Evolutionary conservation across 2,888 invertebrate genomes (phyloP).

Genomic region (Epinotia bilunana): DNA sequence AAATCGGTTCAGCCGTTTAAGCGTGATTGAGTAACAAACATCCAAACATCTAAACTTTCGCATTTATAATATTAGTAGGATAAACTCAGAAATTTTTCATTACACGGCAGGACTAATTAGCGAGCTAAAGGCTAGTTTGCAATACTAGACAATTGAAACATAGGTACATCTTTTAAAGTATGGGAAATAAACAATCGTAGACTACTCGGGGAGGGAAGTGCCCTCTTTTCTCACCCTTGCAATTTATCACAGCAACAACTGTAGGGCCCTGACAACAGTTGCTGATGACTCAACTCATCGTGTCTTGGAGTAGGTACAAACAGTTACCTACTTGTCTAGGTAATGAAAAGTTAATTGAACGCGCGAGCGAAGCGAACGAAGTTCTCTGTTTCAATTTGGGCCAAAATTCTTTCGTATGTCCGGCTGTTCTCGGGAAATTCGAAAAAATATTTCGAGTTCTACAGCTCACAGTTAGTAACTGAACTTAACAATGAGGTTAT

Average conservation of each 20-base stretch:
- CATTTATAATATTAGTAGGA: too few relatives aligned
- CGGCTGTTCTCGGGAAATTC: too few relatives aligned
- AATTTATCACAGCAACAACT: constrained; percentile 19
- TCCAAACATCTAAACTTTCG: too few relatives aligned
- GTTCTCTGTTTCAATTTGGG: too few relatives aligned
- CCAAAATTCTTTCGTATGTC: too few relatives aligned
- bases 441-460: too few relatives aligned
- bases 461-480: too few relatives aligned
- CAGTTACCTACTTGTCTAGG: neutral
- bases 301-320: constrained; percentile 9
- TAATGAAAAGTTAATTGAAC: neutral
- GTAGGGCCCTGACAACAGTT: constrained; percentile 10
- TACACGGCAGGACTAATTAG: neutral
- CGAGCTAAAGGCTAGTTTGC: neutral
- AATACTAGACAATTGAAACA: neutral
- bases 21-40: too few relatives aligned
- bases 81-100: neutral
- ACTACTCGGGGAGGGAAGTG: constrained; percentile 23
- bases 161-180: constrained; percentile 11
- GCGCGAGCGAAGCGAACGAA: too few relatives aligned
- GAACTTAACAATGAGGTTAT: too few relatives aligned
- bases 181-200: constrained; percentile 34
- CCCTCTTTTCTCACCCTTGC: constrained; percentile 12
- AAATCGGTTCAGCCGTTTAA: too few relatives aligned
- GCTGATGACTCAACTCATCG: constrained; percentile 34